Percentiles rank a stretch among this genome's conserved stretches.
These are phyloP conservation scores for Heliconius charithonia DNA, from an alignment of 2,888 invertebrate species.

Conservation along the genomic window DNA sequence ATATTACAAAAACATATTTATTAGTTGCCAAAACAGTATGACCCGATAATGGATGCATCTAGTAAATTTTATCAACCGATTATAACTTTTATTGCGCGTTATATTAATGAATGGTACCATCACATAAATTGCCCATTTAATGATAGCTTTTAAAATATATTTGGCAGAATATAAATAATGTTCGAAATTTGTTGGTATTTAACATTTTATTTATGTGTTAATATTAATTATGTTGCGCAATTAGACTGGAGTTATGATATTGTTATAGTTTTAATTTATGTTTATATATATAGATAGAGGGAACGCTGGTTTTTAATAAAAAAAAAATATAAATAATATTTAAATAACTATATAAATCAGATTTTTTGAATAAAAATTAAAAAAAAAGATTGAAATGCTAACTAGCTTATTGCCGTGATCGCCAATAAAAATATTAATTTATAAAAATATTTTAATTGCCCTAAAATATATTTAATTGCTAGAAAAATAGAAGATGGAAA, in stretches of 20 bases:
- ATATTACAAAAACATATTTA: conserved; percentile 17
- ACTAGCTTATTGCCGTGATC: too few relatives aligned
- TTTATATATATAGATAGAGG: too few relatives aligned
- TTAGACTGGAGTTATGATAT: neutral
- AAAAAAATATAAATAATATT: too few relatives aligned
- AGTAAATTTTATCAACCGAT: conserved; percentile 30
- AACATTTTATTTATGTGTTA: conserved; percentile 15
- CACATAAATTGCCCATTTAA: conserved; percentile 30
- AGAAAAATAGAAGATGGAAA: too few relatives aligned
- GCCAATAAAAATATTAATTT: too few relatives aligned
- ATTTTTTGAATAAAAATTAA: too few relatives aligned
- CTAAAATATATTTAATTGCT: too few relatives aligned
- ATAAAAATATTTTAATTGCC: too few relatives aligned
- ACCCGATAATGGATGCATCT: conserved; percentile 26
- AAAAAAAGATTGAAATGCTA: too few relatives aligned
- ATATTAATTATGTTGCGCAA: conserved; percentile 17
- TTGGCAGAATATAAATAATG: conserved; percentile 15
- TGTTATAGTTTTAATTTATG: neutral
- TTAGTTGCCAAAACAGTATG: conserved; percentile 20
- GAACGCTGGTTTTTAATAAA: too few relatives aligned
- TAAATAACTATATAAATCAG: too few relatives aligned
- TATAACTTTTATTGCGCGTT: conserved; percentile 36
- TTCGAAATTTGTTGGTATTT: conserved; percentile 15
- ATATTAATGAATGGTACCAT: conserved; percentile 30
- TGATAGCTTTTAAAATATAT: conserved; percentile 29